These are phyloP conservation scores for Nipponacmea schrenckii DNA, from an alignment of 2,888 invertebrate genomes.

Conservation along the genomic window DNA sequence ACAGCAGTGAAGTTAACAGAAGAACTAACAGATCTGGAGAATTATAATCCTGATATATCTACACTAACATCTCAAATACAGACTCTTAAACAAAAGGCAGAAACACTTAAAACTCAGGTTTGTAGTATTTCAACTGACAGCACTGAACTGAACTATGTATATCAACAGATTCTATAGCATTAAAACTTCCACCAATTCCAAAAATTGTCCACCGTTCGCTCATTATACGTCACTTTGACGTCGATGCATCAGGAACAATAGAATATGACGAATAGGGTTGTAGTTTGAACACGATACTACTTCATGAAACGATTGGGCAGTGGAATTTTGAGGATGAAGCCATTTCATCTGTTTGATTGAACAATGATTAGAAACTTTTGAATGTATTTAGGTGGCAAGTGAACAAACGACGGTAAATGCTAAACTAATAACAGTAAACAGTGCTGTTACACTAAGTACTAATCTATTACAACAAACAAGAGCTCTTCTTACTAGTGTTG, in stretches of 20 bases:
- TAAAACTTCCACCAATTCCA: too few relatives aligned
- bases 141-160: too few relatives aligned
- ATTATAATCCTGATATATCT: neutral
- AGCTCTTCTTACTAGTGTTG: neutral
- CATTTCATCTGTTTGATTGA: too few relatives aligned
- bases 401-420: neutral
- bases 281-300: too few relatives aligned
- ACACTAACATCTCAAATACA: neutral
- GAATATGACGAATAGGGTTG: too few relatives aligned
- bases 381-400: neutral
- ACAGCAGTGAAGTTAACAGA: slow-evolving; percentile 4
- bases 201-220: too few relatives aligned
- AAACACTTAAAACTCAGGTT: slow-evolving; percentile 4
- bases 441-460: neutral
- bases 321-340: too few relatives aligned
- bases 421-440: neutral
- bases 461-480: slow-evolving; percentile 1
- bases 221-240: too few relatives aligned
- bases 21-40: neutral
- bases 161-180: too few relatives aligned
- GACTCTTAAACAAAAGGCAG: neutral
- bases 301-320: too few relatives aligned
- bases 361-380: too few relatives aligned
- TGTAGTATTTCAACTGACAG: neutral
- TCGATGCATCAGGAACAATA: too few relatives aligned